Evolutionary conservation across 2,113 vertebrate species (phyloP).

Genomic region (Ariopsis seemanni): DNA sequence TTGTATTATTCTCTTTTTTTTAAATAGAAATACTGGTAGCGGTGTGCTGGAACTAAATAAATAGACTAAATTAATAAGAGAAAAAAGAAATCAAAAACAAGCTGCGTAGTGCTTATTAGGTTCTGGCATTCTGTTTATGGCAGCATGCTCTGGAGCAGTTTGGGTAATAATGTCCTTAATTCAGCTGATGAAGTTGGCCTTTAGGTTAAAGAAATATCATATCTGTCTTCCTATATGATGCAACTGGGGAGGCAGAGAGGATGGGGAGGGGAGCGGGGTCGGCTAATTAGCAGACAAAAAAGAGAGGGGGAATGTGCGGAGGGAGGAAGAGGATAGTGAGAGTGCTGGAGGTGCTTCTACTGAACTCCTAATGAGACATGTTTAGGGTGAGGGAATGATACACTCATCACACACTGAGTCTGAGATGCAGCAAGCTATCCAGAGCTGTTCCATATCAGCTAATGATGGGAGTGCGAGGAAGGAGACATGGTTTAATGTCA

Average conservation of each 20-base stretch:
- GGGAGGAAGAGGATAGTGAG: constrained; percentile 53
- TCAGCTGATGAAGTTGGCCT: constrained; percentile 83
- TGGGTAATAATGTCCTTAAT: constrained; percentile 81
- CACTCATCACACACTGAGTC: constrained; percentile 73
- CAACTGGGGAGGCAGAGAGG: constrained; percentile 72
- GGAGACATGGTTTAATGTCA: constrained; percentile 69
- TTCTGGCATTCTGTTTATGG: constrained; percentile 58
- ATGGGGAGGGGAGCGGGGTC: constrained; percentile 59
- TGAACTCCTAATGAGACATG: constrained; percentile 79
- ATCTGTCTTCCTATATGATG: constrained; percentile 79
- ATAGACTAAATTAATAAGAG: constrained; percentile 36
- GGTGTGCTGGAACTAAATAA: constrained; percentile 14
- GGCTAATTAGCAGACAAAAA: constrained; percentile 77
- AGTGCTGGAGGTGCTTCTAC: constrained; percentile 67
- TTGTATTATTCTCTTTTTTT: constrained; percentile 49
- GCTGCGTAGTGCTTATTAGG: constrained; percentile 48
- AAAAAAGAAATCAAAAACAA: constrained; percentile 40
- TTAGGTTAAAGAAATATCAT: constrained; percentile 82
- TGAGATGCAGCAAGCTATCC: constrained; percentile 63
- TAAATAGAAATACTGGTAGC: constrained; percentile 58
- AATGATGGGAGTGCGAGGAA: constrained; percentile 67
- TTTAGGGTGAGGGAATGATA: constrained; percentile 75
- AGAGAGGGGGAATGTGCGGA: constrained; percentile 61
- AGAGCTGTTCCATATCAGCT: constrained; percentile 65
- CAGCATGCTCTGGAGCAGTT: constrained; percentile 71